A percentile compares a stretch with the other conserved stretches of the same genome.
Evolutionary conservation across 2,888 invertebrate species (phyloP).

Genomic region (Zelleria hepariella): DNA sequence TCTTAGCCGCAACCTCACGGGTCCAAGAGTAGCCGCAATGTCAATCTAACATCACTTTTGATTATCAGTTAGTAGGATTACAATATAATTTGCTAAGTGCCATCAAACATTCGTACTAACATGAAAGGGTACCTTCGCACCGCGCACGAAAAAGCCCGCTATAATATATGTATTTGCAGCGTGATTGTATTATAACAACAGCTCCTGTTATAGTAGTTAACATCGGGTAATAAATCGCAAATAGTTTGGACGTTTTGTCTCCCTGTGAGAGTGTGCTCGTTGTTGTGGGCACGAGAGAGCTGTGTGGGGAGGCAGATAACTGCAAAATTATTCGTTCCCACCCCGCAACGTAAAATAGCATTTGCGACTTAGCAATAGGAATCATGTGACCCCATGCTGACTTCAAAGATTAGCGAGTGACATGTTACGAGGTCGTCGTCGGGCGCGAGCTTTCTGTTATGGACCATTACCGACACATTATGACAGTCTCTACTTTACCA

Average conservation of each 20-base stretch:
- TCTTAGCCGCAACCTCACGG: too few relatives aligned
- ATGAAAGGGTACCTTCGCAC: neutral
- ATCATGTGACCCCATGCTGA: neutral
- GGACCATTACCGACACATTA: slow-evolving; percentile 54
- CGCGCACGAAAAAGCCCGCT: neutral
- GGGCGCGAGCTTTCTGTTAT: slow-evolving; percentile 51
- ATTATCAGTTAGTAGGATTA: too few relatives aligned
- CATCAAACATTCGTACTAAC: too few relatives aligned
- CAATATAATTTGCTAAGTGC: too few relatives aligned
- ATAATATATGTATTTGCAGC: neutral
- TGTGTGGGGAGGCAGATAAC: slow-evolving; percentile 12
- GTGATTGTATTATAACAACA: neutral
- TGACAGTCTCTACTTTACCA: slow-evolving; percentile 43
- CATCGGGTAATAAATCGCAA: slow-evolving; percentile 22
- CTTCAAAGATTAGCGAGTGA: neutral
- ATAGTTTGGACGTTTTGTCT: slow-evolving; percentile 43
- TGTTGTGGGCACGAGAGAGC: slow-evolving; percentile 17
- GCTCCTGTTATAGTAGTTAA: slow-evolving; percentile 3
- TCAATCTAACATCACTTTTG: too few relatives aligned
- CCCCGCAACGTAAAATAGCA: neutral
- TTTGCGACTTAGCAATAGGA: neutral
- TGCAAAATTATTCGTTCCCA: neutral
- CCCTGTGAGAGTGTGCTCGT: slow-evolving; percentile 19
- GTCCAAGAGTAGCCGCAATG: too few relatives aligned
- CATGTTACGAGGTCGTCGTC: slow-evolving; percentile 20